phyloP scores from a whole-genome alignment of 2,113 vertebrate genomes.

The Mellivora capensis region DNA sequence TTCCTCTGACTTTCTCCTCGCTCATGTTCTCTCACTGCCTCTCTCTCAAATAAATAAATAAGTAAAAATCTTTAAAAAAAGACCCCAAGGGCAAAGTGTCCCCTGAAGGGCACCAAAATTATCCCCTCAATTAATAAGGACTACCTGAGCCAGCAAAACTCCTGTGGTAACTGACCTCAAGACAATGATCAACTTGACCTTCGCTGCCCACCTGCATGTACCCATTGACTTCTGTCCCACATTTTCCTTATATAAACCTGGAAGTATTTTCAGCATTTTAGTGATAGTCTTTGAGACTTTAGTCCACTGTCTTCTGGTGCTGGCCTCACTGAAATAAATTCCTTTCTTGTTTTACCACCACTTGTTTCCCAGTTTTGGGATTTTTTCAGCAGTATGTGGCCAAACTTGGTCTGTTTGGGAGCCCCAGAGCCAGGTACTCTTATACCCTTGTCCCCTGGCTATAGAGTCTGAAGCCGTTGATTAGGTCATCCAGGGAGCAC shows the following conservation, averaged over 20 bases:
- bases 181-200: neutral
- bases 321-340: neutral
- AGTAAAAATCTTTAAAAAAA: too few relatives aligned
- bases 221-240: neutral
- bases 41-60: too few relatives aligned
- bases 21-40: too few relatives aligned
- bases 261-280: neutral
- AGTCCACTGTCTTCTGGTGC: neutral
- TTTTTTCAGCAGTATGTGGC: neutral
- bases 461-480: neutral
- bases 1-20: too few relatives aligned
- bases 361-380: neutral
- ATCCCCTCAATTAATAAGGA: neutral
- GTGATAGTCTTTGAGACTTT: neutral
- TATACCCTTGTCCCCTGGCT: neutral
- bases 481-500: neutral
- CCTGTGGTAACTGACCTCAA: neutral
- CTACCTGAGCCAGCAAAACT: neutral
- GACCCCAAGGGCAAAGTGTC: neutral
- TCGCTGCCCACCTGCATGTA: neutral
- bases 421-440: neutral
- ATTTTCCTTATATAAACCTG: neutral
- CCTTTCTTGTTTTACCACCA: neutral
- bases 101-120: neutral
- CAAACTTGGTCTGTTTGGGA: neutral